Evolutionary conservation across 2,113 vertebrate genomes (phyloP), one percentile per base, ranked within the genome.

Genomic region (Danionella cerebrum): DNA sequence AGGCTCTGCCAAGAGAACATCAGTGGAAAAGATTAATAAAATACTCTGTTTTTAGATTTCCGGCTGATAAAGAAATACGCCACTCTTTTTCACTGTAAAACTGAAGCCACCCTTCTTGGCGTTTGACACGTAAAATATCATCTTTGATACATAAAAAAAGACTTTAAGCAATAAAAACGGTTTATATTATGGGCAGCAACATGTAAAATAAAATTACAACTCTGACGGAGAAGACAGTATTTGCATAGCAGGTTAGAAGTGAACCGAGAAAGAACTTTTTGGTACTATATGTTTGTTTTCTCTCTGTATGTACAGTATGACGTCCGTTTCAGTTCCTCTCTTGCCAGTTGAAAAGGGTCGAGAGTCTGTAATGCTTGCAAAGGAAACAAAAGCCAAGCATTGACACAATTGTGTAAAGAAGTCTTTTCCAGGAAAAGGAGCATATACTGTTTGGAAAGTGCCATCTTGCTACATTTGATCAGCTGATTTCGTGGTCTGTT

Each of bases 211-310:
- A 87, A 87, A 84, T 85, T 88, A 82, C 69, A 83, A 80, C 76
- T 72, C 64, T 83, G 85, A 77, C 77, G 64, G 77, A 77, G 79
- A 78, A 82, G 75, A 78, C 75, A 90, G 82, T 88, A 89, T 96
- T 75, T 97, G 94, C 94, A 98, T 98, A 98, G 94, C 93, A 87
- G 86, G 84, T 93, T 81, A 87, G 91, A 88, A 89, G 86, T 72
- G 78, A 92, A 90, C 85, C 80, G 88, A 92, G 83, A 78, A 79
- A 72, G 81, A 89, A 80, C 86, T 70, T 68, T 74, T 93, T 94
- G 91, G 89, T 95, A 91, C 89, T 90, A 89, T 85, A 91, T 83
- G 80, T 74, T 88, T 82, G 62, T 70, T 71, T 77, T 81, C 87
- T 87, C 83, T 82, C 80, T 69, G 67, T 83, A 84, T 89, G 82